phyloP scores from a whole-genome alignment of 2,888 invertebrate species.

The Melanostoma mellinum region DNA sequence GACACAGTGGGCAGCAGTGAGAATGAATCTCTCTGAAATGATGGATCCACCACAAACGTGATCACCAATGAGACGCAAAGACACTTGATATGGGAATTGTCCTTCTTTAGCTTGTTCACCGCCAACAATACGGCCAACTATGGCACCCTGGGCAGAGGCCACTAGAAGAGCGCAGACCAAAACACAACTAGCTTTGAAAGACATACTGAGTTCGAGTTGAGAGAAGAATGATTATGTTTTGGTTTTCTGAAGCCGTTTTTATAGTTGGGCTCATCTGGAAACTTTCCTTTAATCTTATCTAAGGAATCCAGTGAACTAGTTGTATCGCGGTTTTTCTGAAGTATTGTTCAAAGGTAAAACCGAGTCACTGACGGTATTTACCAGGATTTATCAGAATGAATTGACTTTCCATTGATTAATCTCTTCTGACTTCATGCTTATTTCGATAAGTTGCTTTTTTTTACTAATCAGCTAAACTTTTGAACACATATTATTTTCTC shows the following conservation, averaged over 20 bases:
- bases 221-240: not conserved
- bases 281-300: slow-evolving; percentile 39
- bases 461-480: too few relatives aligned
- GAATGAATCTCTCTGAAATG: slow-evolving; percentile 71
- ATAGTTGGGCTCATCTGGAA: slow-evolving; percentile 15
- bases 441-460: too few relatives aligned
- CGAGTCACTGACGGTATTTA: too few relatives aligned
- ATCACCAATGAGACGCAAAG: slow-evolving; percentile 76
- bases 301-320: not conserved
- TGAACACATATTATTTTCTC: not conserved
- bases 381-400: too few relatives aligned
- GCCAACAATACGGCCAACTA: slow-evolving; percentile 76
- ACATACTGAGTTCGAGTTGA: slow-evolving; percentile 25
- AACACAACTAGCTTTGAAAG: slow-evolving; percentile 30
- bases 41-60: slow-evolving; percentile 78
- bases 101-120: slow-evolving; percentile 77
- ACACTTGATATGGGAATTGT: slow-evolving; percentile 80
- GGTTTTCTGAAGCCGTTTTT: slow-evolving; percentile 14
- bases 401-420: too few relatives aligned
- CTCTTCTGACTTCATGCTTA: too few relatives aligned
- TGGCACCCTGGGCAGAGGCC: slow-evolving; percentile 31
- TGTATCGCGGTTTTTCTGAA: slow-evolving; percentile 22
- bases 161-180: slow-evolving; percentile 30
- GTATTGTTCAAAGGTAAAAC: too few relatives aligned
- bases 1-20: slow-evolving; percentile 80